Evolutionary conservation across 2,888 invertebrate genomes (phyloP), one percentile per base, ranked within the genome.

Genomic region (Gibbula magus): DNA sequence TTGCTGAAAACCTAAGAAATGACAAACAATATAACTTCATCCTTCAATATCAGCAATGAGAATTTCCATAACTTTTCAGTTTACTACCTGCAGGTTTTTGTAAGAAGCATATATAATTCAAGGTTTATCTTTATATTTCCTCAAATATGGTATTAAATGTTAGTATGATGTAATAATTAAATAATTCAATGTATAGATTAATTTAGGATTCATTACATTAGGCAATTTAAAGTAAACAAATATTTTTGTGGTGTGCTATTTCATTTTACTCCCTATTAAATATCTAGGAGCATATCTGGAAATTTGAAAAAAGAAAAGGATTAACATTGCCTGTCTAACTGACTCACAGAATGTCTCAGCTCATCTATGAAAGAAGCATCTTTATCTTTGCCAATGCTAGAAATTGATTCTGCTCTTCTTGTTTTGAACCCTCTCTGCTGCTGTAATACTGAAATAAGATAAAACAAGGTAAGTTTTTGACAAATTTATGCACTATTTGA

Each of bases 391-490:
- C 87, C 87, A 35, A 87, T 39, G n/a, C 86, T 86, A 20, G 78
- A 61, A 61, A 51, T 80, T 3, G 78, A 77, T 18, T 81, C 80
- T 25, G 85, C 79, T 8, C 87, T 76, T n/a, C 81, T 70, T 7
- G 88, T 87, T 80, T 88, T 88, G 75, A 88, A 88, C 2, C 85
- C 86, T 32, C 86, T 73, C 16, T 77, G 80, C 29, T 86, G 86
- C 39, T 83, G 79, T 7, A 61, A 51, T 39, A 61, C 81, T 81
- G 70, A 35, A 83, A 67, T 8, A 22, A 35, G 75, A 80, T 75
- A 52, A n/a, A n/a, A n/a, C n/a, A n/a, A n/a, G n/a, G n/a, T n/a
- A n/a, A n/a, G n/a, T n/a, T n/a, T n/a, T n/a, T n/a, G n/a, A n/a
- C n/a, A n/a, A n/a, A n/a, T n/a, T n/a, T n/a, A n/a, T n/a, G n/a